A percentile compares a stretch with the other conserved stretches of the same genome.
Evolutionary conservation across 2,797 vertebrate genomes (phyloP).

Genomic region (Notamacropus eugenii): DNA sequence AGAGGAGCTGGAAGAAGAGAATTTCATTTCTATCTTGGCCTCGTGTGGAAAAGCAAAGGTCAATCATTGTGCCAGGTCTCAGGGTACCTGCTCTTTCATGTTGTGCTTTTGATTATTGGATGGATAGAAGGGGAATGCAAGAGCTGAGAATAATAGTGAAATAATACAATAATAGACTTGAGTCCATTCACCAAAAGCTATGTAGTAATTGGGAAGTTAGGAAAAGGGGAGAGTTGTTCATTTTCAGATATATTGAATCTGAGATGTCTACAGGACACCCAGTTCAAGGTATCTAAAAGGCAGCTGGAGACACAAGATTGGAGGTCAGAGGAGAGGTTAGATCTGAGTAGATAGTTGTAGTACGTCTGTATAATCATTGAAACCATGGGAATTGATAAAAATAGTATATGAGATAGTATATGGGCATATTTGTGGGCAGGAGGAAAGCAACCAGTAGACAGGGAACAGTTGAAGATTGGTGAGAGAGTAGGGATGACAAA

Average conservation of each 20-base stretch:
- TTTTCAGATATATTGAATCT: neutral
- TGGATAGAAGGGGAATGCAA: neutral
- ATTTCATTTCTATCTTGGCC: neutral
- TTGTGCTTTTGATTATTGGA: neutral
- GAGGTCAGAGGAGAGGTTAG: neutral
- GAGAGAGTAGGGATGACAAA: too few relatives aligned
- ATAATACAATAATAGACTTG: neutral
- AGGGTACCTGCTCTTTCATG: neutral
- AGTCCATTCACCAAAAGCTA: neutral
- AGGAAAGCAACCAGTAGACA: neutral
- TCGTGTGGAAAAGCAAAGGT: neutral
- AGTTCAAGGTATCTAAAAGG: neutral
- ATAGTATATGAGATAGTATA: neutral
- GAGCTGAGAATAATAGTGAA: neutral
- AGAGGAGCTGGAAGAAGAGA: neutral
- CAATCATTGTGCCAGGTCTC: neutral
- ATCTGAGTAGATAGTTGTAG: neutral
- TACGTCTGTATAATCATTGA: neutral
- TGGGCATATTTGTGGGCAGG: neutral
- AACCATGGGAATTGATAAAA: neutral
- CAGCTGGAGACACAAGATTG: neutral
- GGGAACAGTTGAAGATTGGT: neutral
- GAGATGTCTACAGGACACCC: too few relatives aligned
- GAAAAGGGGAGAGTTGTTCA: neutral
- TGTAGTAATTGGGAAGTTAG: neutral